These are phyloP conservation scores for Agrochola lychnidis DNA, from an alignment of 2,888 invertebrate genomes.

Conservation along the genomic window DNA sequence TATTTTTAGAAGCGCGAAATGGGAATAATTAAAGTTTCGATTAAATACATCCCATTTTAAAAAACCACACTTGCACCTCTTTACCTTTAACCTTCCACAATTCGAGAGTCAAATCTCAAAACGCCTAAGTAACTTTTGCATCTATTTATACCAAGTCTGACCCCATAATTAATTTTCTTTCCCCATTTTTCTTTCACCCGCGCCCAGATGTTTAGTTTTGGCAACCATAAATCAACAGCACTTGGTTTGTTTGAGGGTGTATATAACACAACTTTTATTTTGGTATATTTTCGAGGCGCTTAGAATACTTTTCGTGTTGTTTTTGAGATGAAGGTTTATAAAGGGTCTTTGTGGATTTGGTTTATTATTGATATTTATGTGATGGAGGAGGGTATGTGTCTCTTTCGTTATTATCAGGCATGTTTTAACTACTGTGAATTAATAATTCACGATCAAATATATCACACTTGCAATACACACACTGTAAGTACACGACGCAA, in stretches of 20 bases:
- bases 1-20: too few relatives aligned
- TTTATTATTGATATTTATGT: too few relatives aligned
- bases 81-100: not conserved
- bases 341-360: not conserved
- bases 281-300: slow-evolving; percentile 38
- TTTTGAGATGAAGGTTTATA: not conserved
- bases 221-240: slow-evolving; percentile 53
- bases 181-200: slow-evolving; percentile 25
- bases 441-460: too few relatives aligned
- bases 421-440: too few relatives aligned
- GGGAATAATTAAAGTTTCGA: too few relatives aligned
- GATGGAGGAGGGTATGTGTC: too few relatives aligned
- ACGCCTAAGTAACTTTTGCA: not conserved
- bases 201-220: slow-evolving; percentile 50
- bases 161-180: slow-evolving; percentile 43
- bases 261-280: slow-evolving; percentile 41
- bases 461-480: too few relatives aligned
- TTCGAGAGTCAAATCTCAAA: not conserved
- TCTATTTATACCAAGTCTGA: slow-evolving; percentile 7
- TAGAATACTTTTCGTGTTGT: slow-evolving; percentile 24
- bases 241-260: slow-evolving; percentile 30
- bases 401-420: too few relatives aligned
- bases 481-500: too few relatives aligned
- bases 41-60: not conserved
- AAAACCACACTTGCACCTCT: not conserved